Evolutionary conservation across 2,888 invertebrate species (phyloP).

Genomic region (Agonopterix heracliana): DNA sequence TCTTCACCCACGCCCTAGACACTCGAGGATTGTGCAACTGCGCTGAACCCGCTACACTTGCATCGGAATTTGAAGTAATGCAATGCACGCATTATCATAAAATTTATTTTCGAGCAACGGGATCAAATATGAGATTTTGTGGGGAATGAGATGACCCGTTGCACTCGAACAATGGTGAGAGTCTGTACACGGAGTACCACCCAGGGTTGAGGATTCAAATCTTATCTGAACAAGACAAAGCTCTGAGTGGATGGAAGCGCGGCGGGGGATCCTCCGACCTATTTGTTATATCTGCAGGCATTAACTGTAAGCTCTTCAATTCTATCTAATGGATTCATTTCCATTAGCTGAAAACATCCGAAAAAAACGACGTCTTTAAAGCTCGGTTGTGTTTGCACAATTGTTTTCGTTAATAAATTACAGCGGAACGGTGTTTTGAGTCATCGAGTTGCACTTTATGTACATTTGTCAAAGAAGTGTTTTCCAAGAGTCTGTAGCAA

Average conservation of each 20-base stretch:
- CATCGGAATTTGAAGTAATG: constrained; percentile 38
- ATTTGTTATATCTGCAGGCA: constrained; percentile 26
- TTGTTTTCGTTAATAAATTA: too few relatives aligned
- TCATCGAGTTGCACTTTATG: too few relatives aligned
- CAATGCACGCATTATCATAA: constrained; percentile 55
- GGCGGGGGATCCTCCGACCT: constrained; percentile 35
- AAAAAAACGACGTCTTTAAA: neutral
- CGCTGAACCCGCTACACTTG: constrained; percentile 36
- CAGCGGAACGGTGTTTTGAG: too few relatives aligned
- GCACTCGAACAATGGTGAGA: constrained; percentile 54
- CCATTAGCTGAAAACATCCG: constrained; percentile 4
- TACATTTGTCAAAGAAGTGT: too few relatives aligned
- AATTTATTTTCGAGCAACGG: constrained; percentile 31
- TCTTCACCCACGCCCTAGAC: constrained; percentile 47
- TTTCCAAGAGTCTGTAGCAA: too few relatives aligned
- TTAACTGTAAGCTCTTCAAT: constrained; percentile 6
- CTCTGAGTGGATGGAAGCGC: constrained; percentile 33
- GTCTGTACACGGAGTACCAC: constrained; percentile 44
- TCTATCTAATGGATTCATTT: constrained; percentile 12
- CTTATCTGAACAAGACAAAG: constrained; percentile 33
- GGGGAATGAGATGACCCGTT: constrained; percentile 32
- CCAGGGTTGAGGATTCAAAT: constrained; percentile 55
- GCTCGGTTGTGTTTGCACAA: too few relatives aligned
- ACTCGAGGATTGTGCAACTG: constrained; percentile 54
- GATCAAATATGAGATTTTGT: constrained; percentile 23